Conservation (phyloP, 2,888 invertebrate species). For the Stenoptilia bipunctidactyla region DNA sequence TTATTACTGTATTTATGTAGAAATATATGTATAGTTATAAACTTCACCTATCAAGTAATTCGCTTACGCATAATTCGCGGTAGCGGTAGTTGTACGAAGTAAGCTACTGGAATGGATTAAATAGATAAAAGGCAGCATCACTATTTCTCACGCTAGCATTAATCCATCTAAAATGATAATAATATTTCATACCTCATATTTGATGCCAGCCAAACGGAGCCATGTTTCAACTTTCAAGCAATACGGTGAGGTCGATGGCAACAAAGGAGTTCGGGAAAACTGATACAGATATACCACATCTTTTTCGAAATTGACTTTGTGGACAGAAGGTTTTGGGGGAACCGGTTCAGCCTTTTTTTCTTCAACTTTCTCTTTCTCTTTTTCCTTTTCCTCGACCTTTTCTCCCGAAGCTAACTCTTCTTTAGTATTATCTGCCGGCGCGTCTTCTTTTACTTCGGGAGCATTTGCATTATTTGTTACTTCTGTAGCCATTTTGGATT, state of each 20-base stretch:
- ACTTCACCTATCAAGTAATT: no score
- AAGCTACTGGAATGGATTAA: no score
- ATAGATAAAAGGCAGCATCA: neutral
- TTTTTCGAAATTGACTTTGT: conserved; percentile 90
- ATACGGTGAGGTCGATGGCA: conserved; percentile 92
- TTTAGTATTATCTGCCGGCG: conserved; percentile 50
- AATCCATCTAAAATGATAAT: no score
- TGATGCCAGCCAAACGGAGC: conserved; percentile 90
- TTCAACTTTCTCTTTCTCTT: conserved; percentile 55
- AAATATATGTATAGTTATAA: no score
- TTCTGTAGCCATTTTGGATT: conserved; percentile 79
- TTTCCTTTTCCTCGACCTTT: conserved; percentile 59
- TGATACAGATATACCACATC: conserved; percentile 95
- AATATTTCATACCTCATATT: conserved; percentile 86
- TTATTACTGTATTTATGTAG: no score
- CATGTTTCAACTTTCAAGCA: conserved; percentile 97
- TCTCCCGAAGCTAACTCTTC: conserved; percentile 54
- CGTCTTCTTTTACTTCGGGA: conserved; percentile 50
- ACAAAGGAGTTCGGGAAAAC: conserved; percentile 89
- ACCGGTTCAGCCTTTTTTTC: conserved; percentile 75
- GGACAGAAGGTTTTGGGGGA: conserved; percentile 83
- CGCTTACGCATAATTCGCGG: no score
- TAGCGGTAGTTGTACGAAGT: no score
- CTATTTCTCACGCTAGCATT: no score
- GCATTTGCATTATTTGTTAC: conserved; percentile 75